Evolutionary conservation across 2,888 invertebrate genomes (phyloP).

Genomic region (Xestia ashworthii): DNA sequence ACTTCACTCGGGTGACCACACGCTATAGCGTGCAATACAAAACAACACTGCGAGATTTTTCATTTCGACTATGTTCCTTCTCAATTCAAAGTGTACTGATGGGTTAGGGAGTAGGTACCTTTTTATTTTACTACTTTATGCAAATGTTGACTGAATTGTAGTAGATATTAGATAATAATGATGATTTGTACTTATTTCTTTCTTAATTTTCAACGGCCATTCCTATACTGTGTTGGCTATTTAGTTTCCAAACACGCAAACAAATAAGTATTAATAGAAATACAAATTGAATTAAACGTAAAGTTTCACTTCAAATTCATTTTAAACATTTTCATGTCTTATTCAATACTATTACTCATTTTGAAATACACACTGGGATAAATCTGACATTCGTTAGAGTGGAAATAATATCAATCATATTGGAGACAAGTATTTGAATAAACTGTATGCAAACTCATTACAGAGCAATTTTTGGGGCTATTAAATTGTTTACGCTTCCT

Average conservation of each 20-base stretch:
- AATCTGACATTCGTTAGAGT: background rate
- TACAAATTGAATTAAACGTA: background rate
- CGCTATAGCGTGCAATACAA: background rate
- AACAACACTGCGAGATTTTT: background rate
- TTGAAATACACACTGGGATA: background rate
- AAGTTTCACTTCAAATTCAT: background rate
- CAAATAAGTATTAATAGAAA: background rate
- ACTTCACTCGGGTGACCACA: slow-evolving; percentile 5
- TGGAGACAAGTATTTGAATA: background rate
- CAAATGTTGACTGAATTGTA: background rate
- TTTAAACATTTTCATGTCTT: background rate
- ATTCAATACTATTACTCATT: background rate
- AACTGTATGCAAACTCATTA: background rate
- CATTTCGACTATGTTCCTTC: background rate
- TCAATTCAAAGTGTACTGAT: background rate
- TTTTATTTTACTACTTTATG: background rate
- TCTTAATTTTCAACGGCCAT: background rate
- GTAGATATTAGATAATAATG: background rate
- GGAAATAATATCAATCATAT: background rate
- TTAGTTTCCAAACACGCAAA: background rate
- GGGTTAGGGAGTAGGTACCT: background rate
- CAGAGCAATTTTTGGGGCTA: slow-evolving; percentile 4
- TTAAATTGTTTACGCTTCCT: background rate
- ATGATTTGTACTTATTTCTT: background rate
- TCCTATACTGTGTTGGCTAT: background rate